Base-by-base conservation (phyloP, 1,140 invertebrate genomes). In the Uloborus diversus region DNA sequence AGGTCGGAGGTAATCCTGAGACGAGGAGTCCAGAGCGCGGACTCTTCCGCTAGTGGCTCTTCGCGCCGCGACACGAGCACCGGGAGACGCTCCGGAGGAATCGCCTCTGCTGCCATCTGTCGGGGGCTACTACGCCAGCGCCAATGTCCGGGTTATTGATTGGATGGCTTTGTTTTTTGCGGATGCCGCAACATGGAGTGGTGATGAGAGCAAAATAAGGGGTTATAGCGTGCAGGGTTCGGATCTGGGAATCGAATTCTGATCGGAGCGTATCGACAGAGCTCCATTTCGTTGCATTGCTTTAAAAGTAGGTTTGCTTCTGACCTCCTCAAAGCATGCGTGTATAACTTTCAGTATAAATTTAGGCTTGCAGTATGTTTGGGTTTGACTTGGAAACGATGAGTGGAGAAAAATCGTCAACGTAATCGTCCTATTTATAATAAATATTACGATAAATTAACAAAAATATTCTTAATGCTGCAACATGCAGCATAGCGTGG, bases 61-160 rank as follows among this genome's bases (percentile, higher is more conserved):
- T 13, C 30, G 47, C 47, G 27, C 17, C 37, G 30, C 30, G 59
- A 49, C 37, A 61, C 33, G 27, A 64, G 57, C 17, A n/a, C 59
- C 56, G 14, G 51, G 1, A 62, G 37, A 75, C 70, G 53, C 56
- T 53, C 5, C 7, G 32, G 56, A 25, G 4, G 51, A 5, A 11
- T n/a, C 33, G 57, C 70, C 51, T 35, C 70, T 75, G 70, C 70
- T 62, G 70, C 70, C 70, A 75, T 75, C 70, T 75, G 33, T 11
- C 70, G 70, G 70, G 27, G n/a, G n/a, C n/a, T 49, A 37, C 17
- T 27, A 62, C 35, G 7, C 35, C 23, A 49, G 37, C 56, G 70
- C 70, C 57, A 32, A 37, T 59, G 49, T n/a, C 57, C 57, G 30
- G 64, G 27, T 61, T 75, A 75, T 75, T 62, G 70, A 75, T 75